These are phyloP conservation scores for Florisuga fusca DNA, from an alignment of 2,797 vertebrate species.

Conservation along the genomic window DNA sequence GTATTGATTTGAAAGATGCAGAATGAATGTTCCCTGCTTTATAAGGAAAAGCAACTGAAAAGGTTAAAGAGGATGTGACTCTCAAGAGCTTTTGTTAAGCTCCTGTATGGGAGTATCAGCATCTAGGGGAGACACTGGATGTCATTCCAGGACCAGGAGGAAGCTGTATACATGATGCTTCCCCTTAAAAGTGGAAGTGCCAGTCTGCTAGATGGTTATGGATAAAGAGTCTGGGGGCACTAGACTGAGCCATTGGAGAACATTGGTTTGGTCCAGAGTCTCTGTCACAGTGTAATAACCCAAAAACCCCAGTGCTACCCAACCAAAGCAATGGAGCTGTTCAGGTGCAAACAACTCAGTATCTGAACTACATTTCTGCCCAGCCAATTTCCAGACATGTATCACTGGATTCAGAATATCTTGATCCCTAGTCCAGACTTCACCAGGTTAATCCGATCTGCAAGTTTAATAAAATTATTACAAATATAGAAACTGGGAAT, in stretches of 20 bases:
- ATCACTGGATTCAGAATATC: neutral
- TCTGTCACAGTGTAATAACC: neutral
- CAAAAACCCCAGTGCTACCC: neutral
- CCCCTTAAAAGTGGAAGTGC: neutral
- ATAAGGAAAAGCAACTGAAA: constrained; percentile 28
- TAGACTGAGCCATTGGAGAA: neutral
- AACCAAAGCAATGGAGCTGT: neutral
- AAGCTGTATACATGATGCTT: neutral
- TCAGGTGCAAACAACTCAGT: neutral
- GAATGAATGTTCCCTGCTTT: constrained; percentile 39
- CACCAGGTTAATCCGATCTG: neutral
- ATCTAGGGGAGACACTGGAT: neutral
- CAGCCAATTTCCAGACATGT: neutral
- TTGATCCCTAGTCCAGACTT: neutral
- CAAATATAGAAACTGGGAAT: neutral
- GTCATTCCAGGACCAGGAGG: neutral
- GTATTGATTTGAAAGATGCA: constrained; percentile 71
- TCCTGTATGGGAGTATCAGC: neutral
- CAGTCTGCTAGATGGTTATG: neutral
- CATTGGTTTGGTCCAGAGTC: neutral
- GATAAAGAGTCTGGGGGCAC: neutral
- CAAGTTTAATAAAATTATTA: neutral
- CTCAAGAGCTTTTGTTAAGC: constrained; percentile 34
- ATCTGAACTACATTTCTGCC: neutral
- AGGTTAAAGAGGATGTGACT: neutral